Evolutionary conservation across 2,888 invertebrate genomes (phyloP).

Genomic region (Drosophila diplacantha): DNA sequence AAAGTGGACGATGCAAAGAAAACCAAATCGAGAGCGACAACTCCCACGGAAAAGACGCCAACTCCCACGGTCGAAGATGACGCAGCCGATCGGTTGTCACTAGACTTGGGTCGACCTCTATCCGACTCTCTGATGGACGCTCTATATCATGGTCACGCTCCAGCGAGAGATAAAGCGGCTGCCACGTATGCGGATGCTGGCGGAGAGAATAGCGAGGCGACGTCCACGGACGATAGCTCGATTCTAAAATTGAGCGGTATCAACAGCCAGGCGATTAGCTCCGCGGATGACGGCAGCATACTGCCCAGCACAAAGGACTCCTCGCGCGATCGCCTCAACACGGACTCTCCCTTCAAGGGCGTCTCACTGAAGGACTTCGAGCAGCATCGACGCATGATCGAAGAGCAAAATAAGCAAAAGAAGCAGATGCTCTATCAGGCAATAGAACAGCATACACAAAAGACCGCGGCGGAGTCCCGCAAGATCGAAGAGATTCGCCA

Average conservation of each 20-base stretch:
- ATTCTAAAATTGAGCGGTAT: conserved; percentile 62
- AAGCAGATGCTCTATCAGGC: conserved; percentile 86
- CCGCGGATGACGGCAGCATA: conserved; percentile 61
- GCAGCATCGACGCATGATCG: conserved; percentile 84
- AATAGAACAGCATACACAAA: conserved; percentile 86
- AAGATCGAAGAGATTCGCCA: conserved; percentile 82
- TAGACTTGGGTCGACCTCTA: conserved; percentile 68
- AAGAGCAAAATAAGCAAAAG: conserved; percentile 88
- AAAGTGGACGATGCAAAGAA: conserved; percentile 43
- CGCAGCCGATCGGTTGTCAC: conserved; percentile 51
- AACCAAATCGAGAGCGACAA: conserved; percentile 43
- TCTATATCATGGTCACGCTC: conserved; percentile 67
- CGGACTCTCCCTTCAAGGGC: conserved; percentile 78
- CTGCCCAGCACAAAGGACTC: conserved; percentile 49
- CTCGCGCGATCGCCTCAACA: conserved; percentile 48
- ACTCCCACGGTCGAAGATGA: conserved; percentile 47
- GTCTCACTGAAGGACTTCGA: conserved; percentile 84
- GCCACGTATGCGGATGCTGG: conserved; percentile 49
- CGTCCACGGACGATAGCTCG: conserved; percentile 57
- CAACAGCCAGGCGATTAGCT: conserved; percentile 29
- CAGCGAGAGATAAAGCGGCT: conserved; percentile 26
- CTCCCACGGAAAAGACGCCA: conserved; percentile 37
- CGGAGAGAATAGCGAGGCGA: conserved; percentile 37
- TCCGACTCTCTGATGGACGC: conserved; percentile 75
- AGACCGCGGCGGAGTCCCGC: conserved; percentile 84